These are phyloP conservation scores for Tetranychus truncatus DNA, from an alignment of 2,888 invertebrate genomes.

Conservation along the genomic window DNA sequence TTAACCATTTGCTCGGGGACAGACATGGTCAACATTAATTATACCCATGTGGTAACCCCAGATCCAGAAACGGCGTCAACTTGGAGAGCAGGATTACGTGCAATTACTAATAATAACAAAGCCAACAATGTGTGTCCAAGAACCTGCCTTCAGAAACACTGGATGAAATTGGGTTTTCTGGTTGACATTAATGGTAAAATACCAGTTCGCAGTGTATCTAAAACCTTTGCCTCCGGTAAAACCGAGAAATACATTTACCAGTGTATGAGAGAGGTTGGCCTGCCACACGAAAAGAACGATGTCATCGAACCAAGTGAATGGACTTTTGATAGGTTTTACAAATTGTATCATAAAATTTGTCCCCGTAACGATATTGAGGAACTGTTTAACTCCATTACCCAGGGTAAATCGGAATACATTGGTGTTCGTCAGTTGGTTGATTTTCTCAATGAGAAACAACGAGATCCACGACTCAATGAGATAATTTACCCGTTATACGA, in stretches of 20 bases:
- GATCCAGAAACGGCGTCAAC: conserved; percentile 79
- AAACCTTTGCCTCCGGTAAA: conserved; percentile 98
- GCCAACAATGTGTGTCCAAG: conserved; percentile 85
- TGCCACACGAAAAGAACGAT: conserved; percentile 88
- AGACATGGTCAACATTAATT: conserved; percentile 91
- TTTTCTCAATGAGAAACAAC: conserved; percentile 88
- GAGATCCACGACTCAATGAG: conserved; percentile 94
- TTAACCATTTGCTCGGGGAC: conserved; percentile 92
- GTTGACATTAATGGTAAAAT: conserved; percentile 47
- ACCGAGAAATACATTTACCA: conserved; percentile 96
- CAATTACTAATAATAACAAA: conserved; percentile 87
- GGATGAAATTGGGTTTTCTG: conserved; percentile 89
- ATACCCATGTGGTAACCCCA: conserved; percentile 87
- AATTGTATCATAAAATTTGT: conserved; percentile 93
- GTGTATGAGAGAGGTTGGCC: conserved; percentile 72
- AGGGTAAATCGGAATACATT: conserved; percentile 71
- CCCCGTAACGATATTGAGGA: conserved; percentile 97
- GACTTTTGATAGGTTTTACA: conserved; percentile 96
- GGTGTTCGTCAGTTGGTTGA: conserved; percentile 67
- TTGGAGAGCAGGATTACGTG: conserved; percentile 76
- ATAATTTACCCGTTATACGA: conserved; percentile 93
- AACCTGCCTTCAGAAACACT: conserved; percentile 93
- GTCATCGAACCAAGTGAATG: conserved; percentile 82
- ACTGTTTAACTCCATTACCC: conserved; percentile 74
- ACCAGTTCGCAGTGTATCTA: conserved; percentile 47